These are phyloP conservation scores for Onthophagus taurus DNA, from an alignment of 1,140 invertebrate species.

Conservation along the genomic window DNA sequence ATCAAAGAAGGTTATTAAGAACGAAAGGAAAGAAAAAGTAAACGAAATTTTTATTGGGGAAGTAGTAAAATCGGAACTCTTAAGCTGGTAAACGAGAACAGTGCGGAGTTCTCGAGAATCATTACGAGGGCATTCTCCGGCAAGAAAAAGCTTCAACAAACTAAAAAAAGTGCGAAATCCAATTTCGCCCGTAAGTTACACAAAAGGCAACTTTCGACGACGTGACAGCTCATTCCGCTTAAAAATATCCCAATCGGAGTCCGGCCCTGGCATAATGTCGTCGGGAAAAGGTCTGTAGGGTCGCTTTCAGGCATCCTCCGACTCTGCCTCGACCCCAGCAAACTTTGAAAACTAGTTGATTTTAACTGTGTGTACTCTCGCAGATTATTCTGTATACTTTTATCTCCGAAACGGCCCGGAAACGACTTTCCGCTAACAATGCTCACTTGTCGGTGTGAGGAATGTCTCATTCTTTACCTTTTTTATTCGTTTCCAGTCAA, in stretches of 20 bases:
- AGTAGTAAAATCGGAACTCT: too few relatives aligned
- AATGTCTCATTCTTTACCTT: too few relatives aligned
- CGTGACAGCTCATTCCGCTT: slow-evolving; percentile 22
- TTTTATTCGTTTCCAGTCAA: too few relatives aligned
- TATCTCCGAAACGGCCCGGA: too few relatives aligned
- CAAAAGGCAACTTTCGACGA: slow-evolving; percentile 21
- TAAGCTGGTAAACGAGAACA: background rate
- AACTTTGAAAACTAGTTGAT: too few relatives aligned
- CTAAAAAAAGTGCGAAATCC: slow-evolving; percentile 21
- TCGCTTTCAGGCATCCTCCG: slow-evolving; percentile 1
- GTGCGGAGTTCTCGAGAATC: slow-evolving; percentile 6
- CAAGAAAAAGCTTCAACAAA: slow-evolving; percentile 18
- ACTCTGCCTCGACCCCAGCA: background rate
- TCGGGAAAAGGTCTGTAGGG: slow-evolving; percentile 3
- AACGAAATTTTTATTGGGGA: too few relatives aligned
- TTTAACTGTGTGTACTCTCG: too few relatives aligned
- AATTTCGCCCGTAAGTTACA: slow-evolving; percentile 21
- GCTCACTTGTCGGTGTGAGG: too few relatives aligned
- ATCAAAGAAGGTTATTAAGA: too few relatives aligned
- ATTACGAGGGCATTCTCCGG: slow-evolving; percentile 14
- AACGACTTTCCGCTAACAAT: too few relatives aligned
- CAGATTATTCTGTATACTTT: too few relatives aligned
- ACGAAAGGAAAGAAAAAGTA: too few relatives aligned
- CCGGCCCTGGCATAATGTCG: slow-evolving; percentile 11
- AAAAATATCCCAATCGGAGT: slow-evolving; percentile 21